Conservation (phyloP, 2,888 invertebrate genomes). For the Arrhopalites spinosus region DNA sequence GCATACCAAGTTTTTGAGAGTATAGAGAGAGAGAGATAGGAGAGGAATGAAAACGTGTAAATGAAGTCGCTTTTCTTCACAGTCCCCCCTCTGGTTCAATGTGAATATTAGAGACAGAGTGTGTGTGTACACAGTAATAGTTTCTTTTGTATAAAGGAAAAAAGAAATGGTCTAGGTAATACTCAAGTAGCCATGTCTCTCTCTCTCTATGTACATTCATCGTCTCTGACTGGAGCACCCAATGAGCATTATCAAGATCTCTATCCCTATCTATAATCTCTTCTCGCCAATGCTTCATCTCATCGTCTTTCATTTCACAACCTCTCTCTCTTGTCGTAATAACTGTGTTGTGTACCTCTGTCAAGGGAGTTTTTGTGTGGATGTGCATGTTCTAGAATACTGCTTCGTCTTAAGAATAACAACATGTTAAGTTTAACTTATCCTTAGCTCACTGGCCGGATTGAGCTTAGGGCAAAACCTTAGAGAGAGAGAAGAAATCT, state of each 20-base stretch:
- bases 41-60: not conserved
- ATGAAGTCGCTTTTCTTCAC: not conserved
- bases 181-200: not conserved
- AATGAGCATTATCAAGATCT: conserved; percentile 18
- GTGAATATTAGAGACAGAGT: not conserved
- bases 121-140: conserved; percentile 4
- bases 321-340: not conserved
- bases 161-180: not conserved
- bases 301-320: not conserved
- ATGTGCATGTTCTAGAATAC: not conserved
- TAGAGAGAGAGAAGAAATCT: not conserved
- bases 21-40: too few relatives aligned
- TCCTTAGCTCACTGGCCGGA: not conserved
- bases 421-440: not conserved
- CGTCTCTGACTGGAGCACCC: not conserved
- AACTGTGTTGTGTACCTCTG: not conserved
- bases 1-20: not conserved
- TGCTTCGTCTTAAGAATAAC: not conserved
- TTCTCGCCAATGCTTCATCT: conserved; percentile 2
- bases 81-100: not conserved
- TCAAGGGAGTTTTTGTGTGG: not conserved
- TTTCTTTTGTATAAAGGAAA: not conserved
- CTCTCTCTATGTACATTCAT: not conserved
- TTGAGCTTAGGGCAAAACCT: conserved; percentile 7
- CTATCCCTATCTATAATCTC: conserved; percentile 9